Evolutionary conservation across 2,888 invertebrate genomes (phyloP), one percentile per base, ranked within the genome.

Genomic region (Plebejus melissa): DNA sequence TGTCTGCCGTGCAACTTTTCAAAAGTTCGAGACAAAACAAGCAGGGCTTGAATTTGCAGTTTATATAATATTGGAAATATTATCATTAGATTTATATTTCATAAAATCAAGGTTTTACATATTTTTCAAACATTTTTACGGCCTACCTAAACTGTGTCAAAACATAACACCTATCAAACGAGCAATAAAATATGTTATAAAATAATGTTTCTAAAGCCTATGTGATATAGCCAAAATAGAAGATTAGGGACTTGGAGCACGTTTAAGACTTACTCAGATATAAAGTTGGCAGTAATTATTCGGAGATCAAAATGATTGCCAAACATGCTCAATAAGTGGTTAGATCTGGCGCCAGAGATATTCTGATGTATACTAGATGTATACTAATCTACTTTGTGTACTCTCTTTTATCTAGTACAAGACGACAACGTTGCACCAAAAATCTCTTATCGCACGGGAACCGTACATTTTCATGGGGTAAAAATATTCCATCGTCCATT

Each of bases 211-310:
- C 32, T 13, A 65, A 65, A 13, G 28, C 65, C 65, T 32, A 65
- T 32, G 32, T 32, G 32, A 65, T 5, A 5, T 65, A 11, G 11
- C 32, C 9, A 65, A 65, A 65, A 32, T 32, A 65, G 13, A 54
- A 50, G 46, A 50, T 22, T 50, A 72, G 13, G 32, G 3, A 11
- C 28, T 72, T 13, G 11, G n/a, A 13, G 13, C 13, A 22, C 22
- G 4, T 72, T 50, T 28, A 32, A 54, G 22, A 54, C 22, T 71
- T n/a, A 46, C 28, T 50, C 50, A 50, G 50, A 13, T 50, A 13
- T 50, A 50, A 50, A 50, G 72, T 50, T 72, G 54, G 72, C 72
- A 13, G 72, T 50, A 32, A 72, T 72, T 28, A 54, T 54, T 54
- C 32, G 13, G 50, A 72, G 50, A 72, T 50, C 16, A 28, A 32